phyloP scores from a whole-genome alignment of 2,888 invertebrate genomes.

The Tetanocera ferruginea region DNA sequence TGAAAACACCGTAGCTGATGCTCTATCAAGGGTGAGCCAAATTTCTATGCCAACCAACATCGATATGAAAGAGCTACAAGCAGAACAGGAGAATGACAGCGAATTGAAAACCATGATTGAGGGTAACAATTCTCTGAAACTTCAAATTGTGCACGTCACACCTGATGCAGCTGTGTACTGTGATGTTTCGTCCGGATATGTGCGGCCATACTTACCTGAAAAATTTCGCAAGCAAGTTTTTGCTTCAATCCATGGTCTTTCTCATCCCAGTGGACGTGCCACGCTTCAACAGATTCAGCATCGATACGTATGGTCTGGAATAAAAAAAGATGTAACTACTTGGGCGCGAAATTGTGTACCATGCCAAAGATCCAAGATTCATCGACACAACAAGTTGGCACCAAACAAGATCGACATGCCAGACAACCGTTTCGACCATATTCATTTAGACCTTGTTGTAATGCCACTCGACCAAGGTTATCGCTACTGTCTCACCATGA shows the following conservation, averaged over 20 bases:
- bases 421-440: background rate
- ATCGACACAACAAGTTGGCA: background rate
- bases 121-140: background rate
- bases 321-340: background rate
- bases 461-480: background rate
- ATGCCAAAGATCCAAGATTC: background rate
- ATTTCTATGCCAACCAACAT: background rate
- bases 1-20: background rate
- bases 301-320: background rate
- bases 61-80: background rate
- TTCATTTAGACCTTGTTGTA: background rate
- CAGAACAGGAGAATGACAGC: background rate
- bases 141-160: too few species aligned
- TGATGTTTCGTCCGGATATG: background rate
- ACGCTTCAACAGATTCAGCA: background rate
- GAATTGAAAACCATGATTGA: background rate
- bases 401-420: background rate
- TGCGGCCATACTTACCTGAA: background rate
- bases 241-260: background rate
- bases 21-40: background rate
- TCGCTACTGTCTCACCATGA: background rate
- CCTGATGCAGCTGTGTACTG: background rate
- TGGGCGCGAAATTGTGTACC: constrained; percentile 19
- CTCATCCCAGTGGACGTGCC: background rate
- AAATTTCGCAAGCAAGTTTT: background rate